Conservation (phyloP, 2,113 vertebrate genomes). For the Tetrax tetrax region DNA sequence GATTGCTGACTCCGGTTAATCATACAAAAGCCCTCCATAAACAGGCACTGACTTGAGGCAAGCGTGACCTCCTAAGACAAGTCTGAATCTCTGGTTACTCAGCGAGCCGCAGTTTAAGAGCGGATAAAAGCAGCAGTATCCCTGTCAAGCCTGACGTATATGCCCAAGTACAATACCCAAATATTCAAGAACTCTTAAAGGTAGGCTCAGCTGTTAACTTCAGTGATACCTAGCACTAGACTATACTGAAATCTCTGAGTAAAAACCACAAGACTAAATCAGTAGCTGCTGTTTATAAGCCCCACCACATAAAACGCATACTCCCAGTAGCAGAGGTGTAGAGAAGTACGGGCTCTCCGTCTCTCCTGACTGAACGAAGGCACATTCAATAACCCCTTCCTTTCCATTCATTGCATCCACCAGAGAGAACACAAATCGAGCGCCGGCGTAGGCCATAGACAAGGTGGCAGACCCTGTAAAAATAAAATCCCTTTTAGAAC, state of each 20-base stretch:
- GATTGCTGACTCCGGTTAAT: background rate
- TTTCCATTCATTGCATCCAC: conserved; percentile 95
- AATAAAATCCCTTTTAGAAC: background rate
- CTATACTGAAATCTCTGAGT: background rate
- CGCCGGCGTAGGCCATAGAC: conserved; percentile 96
- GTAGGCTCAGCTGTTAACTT: background rate
- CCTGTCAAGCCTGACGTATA: background rate
- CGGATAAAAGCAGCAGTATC: background rate
- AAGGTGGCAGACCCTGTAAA: conserved; percentile 91
- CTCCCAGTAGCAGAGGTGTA: conserved; percentile 92
- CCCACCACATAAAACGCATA: conserved; percentile 13
- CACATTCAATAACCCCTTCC: conserved; percentile 92
- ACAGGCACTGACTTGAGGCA: background rate
- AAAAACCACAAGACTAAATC: background rate
- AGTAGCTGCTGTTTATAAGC: background rate
- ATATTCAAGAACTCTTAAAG: background rate
- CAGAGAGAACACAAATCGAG: conserved; percentile 94
- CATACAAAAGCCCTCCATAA: background rate
- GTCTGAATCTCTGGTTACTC: background rate
- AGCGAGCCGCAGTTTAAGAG: background rate
- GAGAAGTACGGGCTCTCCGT: conserved; percentile 95
- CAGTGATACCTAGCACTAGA: background rate
- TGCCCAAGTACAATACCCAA: background rate
- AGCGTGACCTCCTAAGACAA: background rate
- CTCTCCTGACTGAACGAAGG: conserved; percentile 89